phyloP scores from a whole-genome alignment of 37 sponge, comb jelly and placozoan genomes.

The Beroe forskalii region DNA sequence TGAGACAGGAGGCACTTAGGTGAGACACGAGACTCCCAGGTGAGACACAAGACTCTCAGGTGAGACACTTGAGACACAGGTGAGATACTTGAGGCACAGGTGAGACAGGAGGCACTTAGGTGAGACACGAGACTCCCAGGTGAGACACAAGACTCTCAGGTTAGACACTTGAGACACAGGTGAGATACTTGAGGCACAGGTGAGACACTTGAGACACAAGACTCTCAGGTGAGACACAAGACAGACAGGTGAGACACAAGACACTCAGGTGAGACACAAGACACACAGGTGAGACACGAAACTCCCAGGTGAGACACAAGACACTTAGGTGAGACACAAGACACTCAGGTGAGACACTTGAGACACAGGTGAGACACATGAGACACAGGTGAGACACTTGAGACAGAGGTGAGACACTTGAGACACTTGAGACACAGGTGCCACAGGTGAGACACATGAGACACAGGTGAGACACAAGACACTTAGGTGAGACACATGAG shows the following conservation, averaged over 20 bases:
- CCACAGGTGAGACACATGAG: not conserved
- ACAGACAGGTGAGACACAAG: not conserved
- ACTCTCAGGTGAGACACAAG: no score
- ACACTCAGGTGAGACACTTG: not conserved
- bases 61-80: conserved; percentile 13
- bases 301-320: no score
- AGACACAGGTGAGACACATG: not conserved
- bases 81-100: conserved; percentile 39
- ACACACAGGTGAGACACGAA: no score
- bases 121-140: no score
- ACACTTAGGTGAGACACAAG: no score
- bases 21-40: no score
- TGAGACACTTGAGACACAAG: not conserved
- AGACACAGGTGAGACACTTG: no score
- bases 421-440: no score
- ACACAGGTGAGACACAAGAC: not conserved
- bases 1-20: not conserved
- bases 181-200: conserved; percentile 7
- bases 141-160: not conserved
- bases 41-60: not conserved
- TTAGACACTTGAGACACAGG: not conserved
- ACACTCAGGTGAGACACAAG: not conserved
- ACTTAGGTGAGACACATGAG: no score
- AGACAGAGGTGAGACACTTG: no score
- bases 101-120: not conserved